A percentile compares a stretch with the other conserved stretches of the same genome.
Conservation (phyloP, 2,888 invertebrate genomes). For the Epistrophe eligans region DNA sequence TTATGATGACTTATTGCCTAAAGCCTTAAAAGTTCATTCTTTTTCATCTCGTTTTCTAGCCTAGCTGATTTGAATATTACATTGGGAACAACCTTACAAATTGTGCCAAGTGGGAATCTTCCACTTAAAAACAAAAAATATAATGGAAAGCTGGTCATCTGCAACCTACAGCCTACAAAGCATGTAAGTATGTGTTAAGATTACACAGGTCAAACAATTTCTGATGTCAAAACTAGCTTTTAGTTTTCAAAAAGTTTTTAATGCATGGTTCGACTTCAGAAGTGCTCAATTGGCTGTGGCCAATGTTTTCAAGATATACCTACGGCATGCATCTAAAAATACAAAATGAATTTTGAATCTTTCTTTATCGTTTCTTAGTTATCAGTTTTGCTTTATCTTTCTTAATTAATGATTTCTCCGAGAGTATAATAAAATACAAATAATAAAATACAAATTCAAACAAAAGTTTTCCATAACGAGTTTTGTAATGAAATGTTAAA, state of each 20-base stretch:
- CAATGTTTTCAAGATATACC: no score
- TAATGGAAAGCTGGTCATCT: slow-evolving; percentile 94
- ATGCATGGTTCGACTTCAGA: not conserved
- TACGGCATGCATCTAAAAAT: no score
- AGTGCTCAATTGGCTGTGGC: not conserved
- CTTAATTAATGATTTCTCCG: no score
- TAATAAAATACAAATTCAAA: no score
- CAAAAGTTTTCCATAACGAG: no score
- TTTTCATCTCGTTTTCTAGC: slow-evolving; percentile 85
- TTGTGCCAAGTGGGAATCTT: slow-evolving; percentile 97
- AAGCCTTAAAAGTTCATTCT: no score
- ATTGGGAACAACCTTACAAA: slow-evolving; percentile 98
- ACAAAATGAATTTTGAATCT: no score
- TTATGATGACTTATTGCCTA: not conserved
- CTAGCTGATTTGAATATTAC: slow-evolving; percentile 96
- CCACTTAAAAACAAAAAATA: slow-evolving; percentile 93
- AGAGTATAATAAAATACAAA: no score
- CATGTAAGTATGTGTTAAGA: slow-evolving; percentile 87
- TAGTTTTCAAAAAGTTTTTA: not conserved
- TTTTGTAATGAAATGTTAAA: no score
- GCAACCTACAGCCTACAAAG: slow-evolving; percentile 99
- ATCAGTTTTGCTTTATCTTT: no score
- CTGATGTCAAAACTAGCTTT: not conserved
- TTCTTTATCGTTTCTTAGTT: no score
- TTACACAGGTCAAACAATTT: not conserved